A percentile compares a stretch with the other conserved stretches of the same genome.
phyloP scores from a whole-genome alignment of 1,140 invertebrate genomes.

The Halictus rubicundus region DNA sequence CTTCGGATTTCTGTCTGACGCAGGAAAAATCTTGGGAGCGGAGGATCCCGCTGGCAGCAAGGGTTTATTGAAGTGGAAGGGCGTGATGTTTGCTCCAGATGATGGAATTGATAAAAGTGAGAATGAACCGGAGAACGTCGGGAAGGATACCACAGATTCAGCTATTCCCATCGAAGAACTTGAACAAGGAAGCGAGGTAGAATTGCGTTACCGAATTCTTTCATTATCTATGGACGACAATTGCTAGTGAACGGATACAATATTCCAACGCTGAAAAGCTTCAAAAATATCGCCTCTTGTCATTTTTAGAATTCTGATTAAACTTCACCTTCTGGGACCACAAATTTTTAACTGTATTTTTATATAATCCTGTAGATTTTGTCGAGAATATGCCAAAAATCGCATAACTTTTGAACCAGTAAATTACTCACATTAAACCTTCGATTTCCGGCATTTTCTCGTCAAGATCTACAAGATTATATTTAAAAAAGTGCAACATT shows the following conservation, averaged over 20 bases:
- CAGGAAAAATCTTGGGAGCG: slow-evolving; percentile 71
- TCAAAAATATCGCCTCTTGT: not conserved
- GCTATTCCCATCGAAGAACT: slow-evolving; percentile 55
- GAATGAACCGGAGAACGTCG: slow-evolving; percentile 44
- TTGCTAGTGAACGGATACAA: not conserved
- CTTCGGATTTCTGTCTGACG: slow-evolving; percentile 21
- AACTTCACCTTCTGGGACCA: too few species aligned
- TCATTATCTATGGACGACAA: not conserved
- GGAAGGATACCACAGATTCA: slow-evolving; percentile 57
- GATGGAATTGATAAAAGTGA: slow-evolving; percentile 76
- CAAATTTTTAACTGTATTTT: too few species aligned
- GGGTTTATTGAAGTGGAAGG: slow-evolving; percentile 88
- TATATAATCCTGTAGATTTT: too few species aligned
- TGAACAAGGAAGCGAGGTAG: slow-evolving; percentile 75
- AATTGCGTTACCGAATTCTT: not conserved
- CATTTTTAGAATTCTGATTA: too few species aligned
- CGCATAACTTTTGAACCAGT: too few species aligned
- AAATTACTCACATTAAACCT: too few species aligned
- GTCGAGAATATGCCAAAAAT: too few species aligned
- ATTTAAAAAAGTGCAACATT: too few species aligned
- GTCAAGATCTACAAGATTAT: too few species aligned
- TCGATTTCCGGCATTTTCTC: too few species aligned
- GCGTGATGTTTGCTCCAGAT: slow-evolving; percentile 86
- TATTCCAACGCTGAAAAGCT: not conserved
- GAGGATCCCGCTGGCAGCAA: slow-evolving; percentile 79